Evolutionary conservation across 2,888 invertebrate species (phyloP).

Genomic region (Euclidia mi): DNA sequence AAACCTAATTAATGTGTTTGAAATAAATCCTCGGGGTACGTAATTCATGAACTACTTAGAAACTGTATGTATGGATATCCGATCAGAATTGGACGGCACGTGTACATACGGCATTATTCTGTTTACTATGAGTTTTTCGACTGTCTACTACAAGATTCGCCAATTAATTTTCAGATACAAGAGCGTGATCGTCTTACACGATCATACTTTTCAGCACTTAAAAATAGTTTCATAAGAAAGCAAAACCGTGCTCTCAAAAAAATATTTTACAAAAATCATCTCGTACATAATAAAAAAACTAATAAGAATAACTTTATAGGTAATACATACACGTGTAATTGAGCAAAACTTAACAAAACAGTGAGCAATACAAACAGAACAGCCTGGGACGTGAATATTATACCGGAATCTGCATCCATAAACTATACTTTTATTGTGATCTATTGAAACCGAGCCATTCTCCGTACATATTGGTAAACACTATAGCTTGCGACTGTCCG

Average conservation of each 20-base stretch:
- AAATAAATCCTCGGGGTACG: constrained; percentile 46
- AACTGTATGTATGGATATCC: constrained; percentile 58
- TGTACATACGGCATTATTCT: constrained; percentile 62
- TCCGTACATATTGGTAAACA: constrained; percentile 23
- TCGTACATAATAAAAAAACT: constrained; percentile 68
- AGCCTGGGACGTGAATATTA: constrained; percentile 57
- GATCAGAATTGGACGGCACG: constrained; percentile 79
- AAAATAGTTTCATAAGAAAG: constrained; percentile 84
- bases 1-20: constrained; percentile 50
- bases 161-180: constrained; percentile 48
- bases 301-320: constrained; percentile 78
- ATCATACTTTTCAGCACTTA: constrained; percentile 72
- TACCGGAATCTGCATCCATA: constrained; percentile 33
- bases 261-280: constrained; percentile 78
- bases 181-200: constrained; percentile 49
- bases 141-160: constrained; percentile 45
- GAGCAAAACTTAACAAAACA: constrained; percentile 89
- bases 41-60: constrained; percentile 34
- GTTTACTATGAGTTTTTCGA: constrained; percentile 49
- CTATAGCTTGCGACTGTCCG: constrained; percentile 27
- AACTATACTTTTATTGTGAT: constrained; percentile 29
- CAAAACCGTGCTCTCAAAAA: constrained; percentile 88
- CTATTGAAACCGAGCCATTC: constrained; percentile 30
- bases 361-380: constrained; percentile 84
- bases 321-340: constrained; percentile 82